Conservation (phyloP, 2,888 invertebrate species). For the Apomyelois bistriatella region DNA sequence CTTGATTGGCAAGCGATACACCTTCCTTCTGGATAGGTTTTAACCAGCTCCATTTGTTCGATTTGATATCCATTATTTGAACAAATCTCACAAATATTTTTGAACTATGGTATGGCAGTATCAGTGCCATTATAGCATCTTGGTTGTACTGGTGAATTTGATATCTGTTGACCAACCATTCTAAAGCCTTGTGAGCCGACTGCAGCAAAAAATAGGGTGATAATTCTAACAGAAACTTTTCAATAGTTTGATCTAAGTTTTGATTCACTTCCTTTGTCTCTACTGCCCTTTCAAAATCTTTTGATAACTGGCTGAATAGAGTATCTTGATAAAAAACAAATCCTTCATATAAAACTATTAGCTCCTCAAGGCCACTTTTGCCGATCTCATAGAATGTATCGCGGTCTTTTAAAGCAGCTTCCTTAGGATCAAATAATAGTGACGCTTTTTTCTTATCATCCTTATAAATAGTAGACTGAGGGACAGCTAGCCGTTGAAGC, state of each 20-base stretch:
- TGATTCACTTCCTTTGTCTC: constrained; percentile 87
- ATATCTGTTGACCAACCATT: constrained; percentile 96
- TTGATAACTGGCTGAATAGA: constrained; percentile 88
- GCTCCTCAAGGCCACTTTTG: constrained; percentile 89
- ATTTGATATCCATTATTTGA: constrained; percentile 85
- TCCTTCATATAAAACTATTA: constrained; percentile 85
- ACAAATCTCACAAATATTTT: constrained; percentile 91
- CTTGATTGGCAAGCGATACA: constrained; percentile 84
- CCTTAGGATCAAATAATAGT: constrained; percentile 92
- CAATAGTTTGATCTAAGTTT: constrained; percentile 86
- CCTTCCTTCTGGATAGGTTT: constrained; percentile 86
- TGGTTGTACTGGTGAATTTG: constrained; percentile 94
- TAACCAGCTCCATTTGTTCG: constrained; percentile 89
- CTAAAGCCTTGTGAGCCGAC: constrained; percentile 92
- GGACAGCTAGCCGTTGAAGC: constrained; percentile 85
- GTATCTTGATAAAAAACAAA: constrained; percentile 87
- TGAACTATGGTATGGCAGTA: constrained; percentile 96
- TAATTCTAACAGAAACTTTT: constrained; percentile 87
- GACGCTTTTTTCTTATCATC: constrained; percentile 88
- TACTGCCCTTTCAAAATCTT: constrained; percentile 90
- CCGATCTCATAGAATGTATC: constrained; percentile 94
- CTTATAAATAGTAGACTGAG: constrained; percentile 84
- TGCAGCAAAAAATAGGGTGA: constrained; percentile 94
- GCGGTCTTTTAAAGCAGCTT: constrained; percentile 91
- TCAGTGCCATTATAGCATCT: constrained; percentile 87